Evolutionary conservation across 2,888 invertebrate genomes (phyloP).

Genomic region (Coelogynopora nodosa): DNA sequence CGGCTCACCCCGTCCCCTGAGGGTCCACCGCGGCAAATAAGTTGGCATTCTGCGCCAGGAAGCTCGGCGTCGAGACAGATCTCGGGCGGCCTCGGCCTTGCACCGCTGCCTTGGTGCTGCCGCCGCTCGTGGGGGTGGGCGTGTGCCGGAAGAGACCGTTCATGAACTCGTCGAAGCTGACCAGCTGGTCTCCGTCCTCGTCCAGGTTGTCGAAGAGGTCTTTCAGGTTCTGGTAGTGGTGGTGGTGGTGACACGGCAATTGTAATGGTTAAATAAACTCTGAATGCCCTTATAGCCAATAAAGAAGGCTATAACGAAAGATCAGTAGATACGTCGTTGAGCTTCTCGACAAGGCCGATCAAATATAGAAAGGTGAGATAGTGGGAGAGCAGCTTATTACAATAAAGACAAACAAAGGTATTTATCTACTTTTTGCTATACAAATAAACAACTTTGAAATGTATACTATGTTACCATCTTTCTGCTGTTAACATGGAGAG

Average conservation of each 20-base stretch:
- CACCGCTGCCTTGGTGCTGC: background rate
- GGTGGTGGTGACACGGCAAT: no score
- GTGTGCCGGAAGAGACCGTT: conserved; percentile 65
- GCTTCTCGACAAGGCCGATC: background rate
- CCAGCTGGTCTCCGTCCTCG: conserved; percentile 67
- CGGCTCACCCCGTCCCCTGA: conserved; percentile 58
- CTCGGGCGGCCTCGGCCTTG: conserved; percentile 34
- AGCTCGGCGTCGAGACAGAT: conserved; percentile 33
- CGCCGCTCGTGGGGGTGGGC: conserved; percentile 31
- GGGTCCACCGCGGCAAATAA: conserved; percentile 58
- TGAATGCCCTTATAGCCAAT: no score
- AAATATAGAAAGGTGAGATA: no score
- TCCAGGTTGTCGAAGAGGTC: conserved; percentile 70
- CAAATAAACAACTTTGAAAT: no score
- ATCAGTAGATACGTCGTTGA: background rate
- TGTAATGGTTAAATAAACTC: no score
- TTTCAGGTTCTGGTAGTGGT: conserved; percentile 63
- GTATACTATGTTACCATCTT: no score
- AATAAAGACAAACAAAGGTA: no score
- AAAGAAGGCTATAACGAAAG: no score
- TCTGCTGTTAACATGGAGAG: no score
- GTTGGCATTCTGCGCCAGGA: conserved; percentile 43
- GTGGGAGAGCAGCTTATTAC: no score
- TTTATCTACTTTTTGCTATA: no score
- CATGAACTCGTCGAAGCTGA: conserved; percentile 69